Conservation (phyloP, 2,888 invertebrate species). For the Lasioglossum oenotherae region DNA sequence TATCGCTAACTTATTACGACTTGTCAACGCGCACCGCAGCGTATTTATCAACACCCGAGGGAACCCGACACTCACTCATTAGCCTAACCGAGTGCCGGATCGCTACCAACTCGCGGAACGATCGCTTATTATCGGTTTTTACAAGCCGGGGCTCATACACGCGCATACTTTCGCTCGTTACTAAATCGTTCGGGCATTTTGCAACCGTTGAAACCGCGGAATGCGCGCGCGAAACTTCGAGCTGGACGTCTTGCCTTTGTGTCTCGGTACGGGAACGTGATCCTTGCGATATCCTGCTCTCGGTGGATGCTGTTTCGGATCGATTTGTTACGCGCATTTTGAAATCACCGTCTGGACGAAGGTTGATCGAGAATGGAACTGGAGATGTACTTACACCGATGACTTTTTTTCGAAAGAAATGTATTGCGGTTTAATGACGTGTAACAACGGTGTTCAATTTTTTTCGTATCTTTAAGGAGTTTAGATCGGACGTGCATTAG, state of each 20-base stretch:
- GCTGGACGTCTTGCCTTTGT: background rate
- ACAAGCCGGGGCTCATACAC: constrained; percentile 13
- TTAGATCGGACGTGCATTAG: background rate
- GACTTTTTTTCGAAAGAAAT: background rate
- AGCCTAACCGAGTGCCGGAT: constrained; percentile 33
- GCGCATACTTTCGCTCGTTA: constrained; percentile 58
- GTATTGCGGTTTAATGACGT: background rate
- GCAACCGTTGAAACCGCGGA: constrained; percentile 41
- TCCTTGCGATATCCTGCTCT: background rate
- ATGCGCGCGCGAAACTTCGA: constrained; percentile 20
- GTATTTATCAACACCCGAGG: constrained; percentile 39
- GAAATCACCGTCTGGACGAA: background rate
- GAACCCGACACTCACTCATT: constrained; percentile 34
- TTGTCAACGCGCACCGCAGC: constrained; percentile 19
- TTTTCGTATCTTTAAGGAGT: background rate
- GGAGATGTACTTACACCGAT: background rate
- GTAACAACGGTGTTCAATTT: background rate
- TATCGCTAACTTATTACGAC: constrained; percentile 37
- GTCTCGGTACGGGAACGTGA: background rate
- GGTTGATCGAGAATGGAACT: background rate
- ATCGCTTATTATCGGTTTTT: constrained; percentile 47
- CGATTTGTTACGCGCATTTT: background rate
- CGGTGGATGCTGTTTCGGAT: background rate
- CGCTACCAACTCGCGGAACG: constrained; percentile 31
- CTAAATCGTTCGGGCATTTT: constrained; percentile 58